Conservation (phyloP, 2,113 vertebrate genomes). For the Accipiter cooperii region DNA sequence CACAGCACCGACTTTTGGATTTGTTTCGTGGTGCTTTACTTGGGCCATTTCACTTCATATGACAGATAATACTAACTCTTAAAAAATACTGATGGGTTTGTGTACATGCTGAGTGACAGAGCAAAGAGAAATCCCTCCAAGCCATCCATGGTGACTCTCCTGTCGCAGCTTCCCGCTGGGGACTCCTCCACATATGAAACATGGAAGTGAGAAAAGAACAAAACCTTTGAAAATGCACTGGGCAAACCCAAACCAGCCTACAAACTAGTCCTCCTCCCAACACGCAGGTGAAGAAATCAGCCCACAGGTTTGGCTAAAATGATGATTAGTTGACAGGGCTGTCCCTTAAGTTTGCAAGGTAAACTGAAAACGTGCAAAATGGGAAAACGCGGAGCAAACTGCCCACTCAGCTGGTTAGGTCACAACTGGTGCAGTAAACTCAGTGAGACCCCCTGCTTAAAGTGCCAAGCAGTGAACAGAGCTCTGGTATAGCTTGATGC, state of each 20-base stretch:
- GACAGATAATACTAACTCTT: neutral
- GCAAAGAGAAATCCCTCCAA: neutral
- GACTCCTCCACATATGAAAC: neutral
- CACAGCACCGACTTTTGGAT: neutral
- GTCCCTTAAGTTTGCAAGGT: neutral
- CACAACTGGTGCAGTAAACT: neutral
- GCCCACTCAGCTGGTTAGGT: neutral
- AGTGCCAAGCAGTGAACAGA: fast-evolving
- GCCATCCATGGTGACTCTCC: neutral
- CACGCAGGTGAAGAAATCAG: neutral
- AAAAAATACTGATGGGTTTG: neutral
- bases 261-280: neutral
- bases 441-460: neutral
- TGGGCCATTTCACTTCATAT: neutral
- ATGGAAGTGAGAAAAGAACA: neutral
- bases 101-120: neutral
- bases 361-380: neutral
- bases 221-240: neutral
- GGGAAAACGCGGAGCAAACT: neutral
- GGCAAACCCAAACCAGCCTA: neutral
- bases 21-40: neutral
- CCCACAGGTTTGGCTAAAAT: fast-evolving
- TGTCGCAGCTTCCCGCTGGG: neutral
- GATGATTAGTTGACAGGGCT: neutral
- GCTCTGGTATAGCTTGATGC: neutral